Percentiles rank a stretch among this genome's conserved stretches.
phyloP scores from a whole-genome alignment of 2,113 vertebrate genomes.

The Microtus ochrogaster region DNA sequence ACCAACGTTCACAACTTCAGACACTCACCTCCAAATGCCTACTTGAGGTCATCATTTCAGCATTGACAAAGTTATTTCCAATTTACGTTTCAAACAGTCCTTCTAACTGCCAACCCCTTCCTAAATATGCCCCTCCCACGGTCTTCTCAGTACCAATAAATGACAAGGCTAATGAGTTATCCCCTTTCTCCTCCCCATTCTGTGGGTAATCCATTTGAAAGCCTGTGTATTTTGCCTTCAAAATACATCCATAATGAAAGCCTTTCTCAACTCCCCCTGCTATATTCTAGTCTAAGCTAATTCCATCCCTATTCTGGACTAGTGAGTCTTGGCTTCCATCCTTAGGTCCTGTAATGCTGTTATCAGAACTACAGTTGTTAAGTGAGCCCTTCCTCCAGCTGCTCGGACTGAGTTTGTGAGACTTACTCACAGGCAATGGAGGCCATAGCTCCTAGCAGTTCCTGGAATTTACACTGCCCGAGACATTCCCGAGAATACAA shows the following conservation, averaged over 20 bases:
- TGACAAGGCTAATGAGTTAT: background rate
- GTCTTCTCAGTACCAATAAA: background rate
- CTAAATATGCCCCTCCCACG: background rate
- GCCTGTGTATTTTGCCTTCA: background rate
- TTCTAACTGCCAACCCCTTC: background rate
- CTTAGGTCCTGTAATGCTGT: background rate
- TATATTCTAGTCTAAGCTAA: background rate
- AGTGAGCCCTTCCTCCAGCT: background rate
- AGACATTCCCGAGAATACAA: background rate
- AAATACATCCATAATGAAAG: background rate
- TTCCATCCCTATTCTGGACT: background rate
- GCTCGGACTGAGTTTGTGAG: background rate
- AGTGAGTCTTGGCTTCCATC: background rate
- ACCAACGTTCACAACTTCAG: background rate
- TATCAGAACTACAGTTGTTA: background rate
- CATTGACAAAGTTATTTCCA: constrained; percentile 12
- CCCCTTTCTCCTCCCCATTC: background rate
- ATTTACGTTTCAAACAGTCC: background rate
- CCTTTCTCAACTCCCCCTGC: background rate
- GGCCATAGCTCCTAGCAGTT: background rate
- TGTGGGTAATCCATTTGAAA: background rate
- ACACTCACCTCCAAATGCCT: background rate
- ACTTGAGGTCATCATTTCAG: constrained; percentile 26
- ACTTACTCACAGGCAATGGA: background rate
- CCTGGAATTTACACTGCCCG: background rate